phyloP scores from a whole-genome alignment of 2,888 invertebrate species.

The Atherix ibis region DNA sequence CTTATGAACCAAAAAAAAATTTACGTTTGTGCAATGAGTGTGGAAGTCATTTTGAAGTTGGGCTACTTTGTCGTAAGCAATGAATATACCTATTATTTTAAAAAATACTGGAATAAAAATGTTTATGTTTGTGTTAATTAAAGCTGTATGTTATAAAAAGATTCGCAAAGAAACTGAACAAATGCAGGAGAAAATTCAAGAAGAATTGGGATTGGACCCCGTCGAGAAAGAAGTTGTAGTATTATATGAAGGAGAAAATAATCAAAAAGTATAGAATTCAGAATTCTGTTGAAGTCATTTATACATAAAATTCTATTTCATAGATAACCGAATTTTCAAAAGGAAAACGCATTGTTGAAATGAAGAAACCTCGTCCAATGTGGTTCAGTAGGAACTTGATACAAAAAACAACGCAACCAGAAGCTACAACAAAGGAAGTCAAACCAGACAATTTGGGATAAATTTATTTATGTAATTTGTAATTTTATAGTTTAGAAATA shows the following conservation, averaged over 20 bases:
- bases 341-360: conserved; percentile 69
- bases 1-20: conserved; percentile 52
- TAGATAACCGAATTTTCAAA: conserved; percentile 36
- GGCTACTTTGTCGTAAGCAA: conserved; percentile 62
- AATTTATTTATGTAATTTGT: no score
- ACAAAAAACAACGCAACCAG: conserved; percentile 57
- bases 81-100: not conserved
- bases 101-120: no score
- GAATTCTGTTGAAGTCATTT: no score
- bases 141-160: conserved; percentile 73
- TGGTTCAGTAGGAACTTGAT: conserved; percentile 82
- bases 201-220: conserved; percentile 51
- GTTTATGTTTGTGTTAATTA: no score
- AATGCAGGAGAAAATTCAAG: conserved; percentile 60
- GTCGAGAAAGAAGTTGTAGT: conserved; percentile 75
- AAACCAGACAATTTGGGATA: conserved; percentile 59
- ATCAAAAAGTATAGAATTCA: no score
- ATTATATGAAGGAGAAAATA: conserved; percentile 64
- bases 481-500: no score
- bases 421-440: conserved; percentile 52
- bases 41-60: conserved; percentile 67
- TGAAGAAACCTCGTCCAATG: conserved; percentile 65
- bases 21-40: conserved; percentile 64
- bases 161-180: conserved; percentile 65
- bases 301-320: not conserved